These are phyloP conservation scores for Petrosia ficiformis DNA, from an alignment of 37 sponge, comb jelly and placozoan genomes.

Conservation along the genomic window DNA sequence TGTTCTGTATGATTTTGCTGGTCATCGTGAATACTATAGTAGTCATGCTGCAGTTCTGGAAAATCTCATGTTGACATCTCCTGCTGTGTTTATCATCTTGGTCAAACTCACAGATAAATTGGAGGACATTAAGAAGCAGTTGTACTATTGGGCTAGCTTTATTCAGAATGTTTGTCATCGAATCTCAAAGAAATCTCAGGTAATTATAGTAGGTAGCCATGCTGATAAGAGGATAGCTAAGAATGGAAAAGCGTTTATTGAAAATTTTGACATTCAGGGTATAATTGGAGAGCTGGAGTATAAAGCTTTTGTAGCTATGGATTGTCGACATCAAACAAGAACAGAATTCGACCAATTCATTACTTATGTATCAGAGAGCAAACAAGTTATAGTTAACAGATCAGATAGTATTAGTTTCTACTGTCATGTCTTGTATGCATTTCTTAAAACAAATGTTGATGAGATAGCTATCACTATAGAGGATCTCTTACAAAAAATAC, in stretches of 20 bases:
- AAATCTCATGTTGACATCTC: background rate
- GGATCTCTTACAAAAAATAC: background rate
- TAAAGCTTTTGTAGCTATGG: background rate
- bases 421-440: background rate
- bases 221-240: background rate
- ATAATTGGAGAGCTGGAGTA: background rate
- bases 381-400: background rate
- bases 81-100: constrained; percentile 3
- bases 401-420: background rate
- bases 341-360: background rate
- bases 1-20: constrained; percentile 19
- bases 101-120: background rate
- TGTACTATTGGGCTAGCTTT: constrained; percentile 20
- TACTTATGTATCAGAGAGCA: background rate
- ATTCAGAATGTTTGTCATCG: background rate
- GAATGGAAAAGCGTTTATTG: background rate
- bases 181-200: background rate
- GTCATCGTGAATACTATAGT: constrained; percentile 2
- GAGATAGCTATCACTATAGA: background rate
- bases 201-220: constrained; percentile 4
- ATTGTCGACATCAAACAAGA: background rate
- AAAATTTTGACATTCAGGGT: background rate
- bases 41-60: constrained; percentile 12
- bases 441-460: background rate
- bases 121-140: background rate